phyloP scores from a whole-genome alignment of 1,140 invertebrate genomes.

The Eriocheir sinensis region DNA sequence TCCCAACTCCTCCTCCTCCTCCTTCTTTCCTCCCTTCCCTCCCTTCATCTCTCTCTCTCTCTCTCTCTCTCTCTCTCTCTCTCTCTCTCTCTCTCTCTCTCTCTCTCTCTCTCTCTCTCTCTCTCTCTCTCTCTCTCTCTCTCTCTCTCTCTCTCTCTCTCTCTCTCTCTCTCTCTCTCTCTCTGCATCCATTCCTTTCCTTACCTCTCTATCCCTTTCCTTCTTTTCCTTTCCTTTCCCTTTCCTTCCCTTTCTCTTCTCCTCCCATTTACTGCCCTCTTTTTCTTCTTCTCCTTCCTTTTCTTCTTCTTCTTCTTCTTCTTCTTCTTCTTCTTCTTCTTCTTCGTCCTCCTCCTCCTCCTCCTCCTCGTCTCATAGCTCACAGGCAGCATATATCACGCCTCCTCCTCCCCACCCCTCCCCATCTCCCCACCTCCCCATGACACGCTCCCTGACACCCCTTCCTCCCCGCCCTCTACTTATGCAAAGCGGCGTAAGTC shows the following conservation, averaged over 20 bases:
- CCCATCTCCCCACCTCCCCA: background rate
- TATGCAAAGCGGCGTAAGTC: conserved; percentile 40
- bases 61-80: too few species aligned
- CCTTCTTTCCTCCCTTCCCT: background rate
- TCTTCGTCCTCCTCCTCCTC: background rate
- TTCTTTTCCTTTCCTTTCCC: background rate
- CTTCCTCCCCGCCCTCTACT: background rate
- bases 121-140: background rate
- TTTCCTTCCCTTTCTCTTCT: background rate
- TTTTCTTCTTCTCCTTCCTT: background rate
- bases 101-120: background rate
- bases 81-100: background rate
- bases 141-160: background rate
- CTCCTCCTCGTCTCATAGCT: background rate
- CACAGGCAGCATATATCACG: background rate
- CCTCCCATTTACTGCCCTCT: background rate
- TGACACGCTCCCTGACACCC: background rate
- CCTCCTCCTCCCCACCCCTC: background rate
- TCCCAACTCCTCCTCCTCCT: background rate
- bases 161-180: conserved; percentile 48
- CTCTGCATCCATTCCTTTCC: background rate
- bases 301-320: background rate
- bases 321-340: background rate
- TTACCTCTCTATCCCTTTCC: background rate
- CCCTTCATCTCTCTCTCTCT: background rate